Base-by-base conservation (phyloP, 2,888 invertebrate genomes). In the Thereva nobilitata region DNA sequence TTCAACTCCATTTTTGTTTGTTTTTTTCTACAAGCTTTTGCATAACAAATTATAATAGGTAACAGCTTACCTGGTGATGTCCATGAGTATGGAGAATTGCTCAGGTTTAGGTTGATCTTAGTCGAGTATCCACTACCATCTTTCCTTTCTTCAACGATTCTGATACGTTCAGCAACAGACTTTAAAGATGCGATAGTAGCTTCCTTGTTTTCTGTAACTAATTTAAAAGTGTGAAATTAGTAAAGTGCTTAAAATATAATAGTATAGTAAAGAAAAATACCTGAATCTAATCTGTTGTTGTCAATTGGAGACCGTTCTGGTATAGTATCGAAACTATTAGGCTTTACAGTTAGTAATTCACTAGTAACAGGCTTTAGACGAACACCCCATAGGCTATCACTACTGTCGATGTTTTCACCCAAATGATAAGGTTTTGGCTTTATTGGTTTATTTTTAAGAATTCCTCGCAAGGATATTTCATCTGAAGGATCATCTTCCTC, bases 391-490 rank as follows among this genome's bases (percentile, higher is more conserved):
- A 83, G 69, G 4, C 75, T 79, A 67, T 80, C 79, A 47, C 74
- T 78, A 8, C n/a, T 79, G 68, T 82, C 83, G 75, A 85, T 84
- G 78, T 87, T 86, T 77, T 88, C 88, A 61, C 89, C 89, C 74
- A 90, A 82, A 76, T 89, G 87, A 82, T 89, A 90, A 73, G 89
- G 89, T 78, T 86, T 88, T 74, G 89, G 89, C 77, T 89, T 89
- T 49, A 87, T 82, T 56, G 89, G 88, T 80, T 88, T 89, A 75
- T 89, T 89, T 80, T 89, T 90, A 74, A 89, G 82, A 79, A 89
- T 89, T 74, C 89, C 87, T 73, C 87, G 86, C 76, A 88, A 86
- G 76, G 84, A 79, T 72, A 80, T 78, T 76, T 85, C 81, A 72
- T 82, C 74, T 23, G 69, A 71, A 9, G 66, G 42, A 23, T 71